Evolutionary conservation across 2,113 vertebrate genomes (phyloP).

Genomic region (Monopterus albus): DNA sequence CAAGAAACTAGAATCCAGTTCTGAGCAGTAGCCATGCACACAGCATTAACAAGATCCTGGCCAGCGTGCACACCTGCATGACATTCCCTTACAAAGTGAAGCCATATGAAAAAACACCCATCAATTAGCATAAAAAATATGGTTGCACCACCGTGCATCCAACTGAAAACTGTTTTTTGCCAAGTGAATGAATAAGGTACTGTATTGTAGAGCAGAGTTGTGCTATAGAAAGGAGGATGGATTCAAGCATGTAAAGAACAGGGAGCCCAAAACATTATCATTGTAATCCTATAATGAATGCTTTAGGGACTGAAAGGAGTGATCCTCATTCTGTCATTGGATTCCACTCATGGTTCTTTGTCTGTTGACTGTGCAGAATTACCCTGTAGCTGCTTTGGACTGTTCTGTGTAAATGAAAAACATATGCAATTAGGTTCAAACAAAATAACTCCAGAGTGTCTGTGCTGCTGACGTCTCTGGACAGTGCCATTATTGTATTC

Average conservation of each 20-base stretch:
- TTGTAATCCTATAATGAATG: slow-evolving; percentile 76
- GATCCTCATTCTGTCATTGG: slow-evolving; percentile 44
- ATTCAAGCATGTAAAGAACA: slow-evolving; percentile 48
- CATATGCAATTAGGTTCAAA: slow-evolving; percentile 61
- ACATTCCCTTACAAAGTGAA: slow-evolving; percentile 22
- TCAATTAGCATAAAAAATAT: slow-evolving; percentile 42
- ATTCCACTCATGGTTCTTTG: slow-evolving; percentile 65
- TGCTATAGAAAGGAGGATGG: slow-evolving; percentile 32
- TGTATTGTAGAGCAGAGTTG: slow-evolving; percentile 43
- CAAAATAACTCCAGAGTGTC: slow-evolving; percentile 25
- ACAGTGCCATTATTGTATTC: neutral
- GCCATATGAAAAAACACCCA: slow-evolving; percentile 47
- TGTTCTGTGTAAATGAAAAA: slow-evolving; percentile 64
- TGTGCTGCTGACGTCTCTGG: slow-evolving; percentile 33
- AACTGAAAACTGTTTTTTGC: slow-evolving; percentile 30
- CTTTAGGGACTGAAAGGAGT: slow-evolving; percentile 58
- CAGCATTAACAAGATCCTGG: slow-evolving; percentile 1
- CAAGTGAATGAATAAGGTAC: slow-evolving; percentile 54
- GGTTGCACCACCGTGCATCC: slow-evolving; percentile 24
- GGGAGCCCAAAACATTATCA: slow-evolving; percentile 56
- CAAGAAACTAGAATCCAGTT: slow-evolving; percentile 26
- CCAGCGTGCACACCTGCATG: neutral
- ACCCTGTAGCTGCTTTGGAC: slow-evolving; percentile 63
- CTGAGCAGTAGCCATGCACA: slow-evolving; percentile 6
- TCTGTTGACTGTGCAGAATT: slow-evolving; percentile 54